Percentiles rank a stretch among this genome's conserved stretches.
These are phyloP conservation scores for Porites lobata DNA, from an alignment of 92 coral and sea anemone genomes.

Conservation along the genomic window DNA sequence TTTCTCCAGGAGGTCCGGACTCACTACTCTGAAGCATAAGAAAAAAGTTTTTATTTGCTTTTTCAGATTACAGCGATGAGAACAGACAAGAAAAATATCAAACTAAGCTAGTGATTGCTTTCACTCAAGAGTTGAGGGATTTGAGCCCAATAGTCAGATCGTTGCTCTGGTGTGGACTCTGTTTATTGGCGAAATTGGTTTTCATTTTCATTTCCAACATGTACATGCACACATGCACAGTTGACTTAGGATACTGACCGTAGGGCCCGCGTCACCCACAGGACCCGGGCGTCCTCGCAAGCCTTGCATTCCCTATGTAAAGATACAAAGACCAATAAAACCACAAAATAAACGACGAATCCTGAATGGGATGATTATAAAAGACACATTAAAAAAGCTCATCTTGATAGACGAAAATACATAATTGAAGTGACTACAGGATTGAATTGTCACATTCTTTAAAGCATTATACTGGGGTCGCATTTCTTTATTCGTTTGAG, in stretches of 20 bases:
- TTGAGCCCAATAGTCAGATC: background rate
- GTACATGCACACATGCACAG: too few relatives aligned
- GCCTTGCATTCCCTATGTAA: conserved; percentile 82
- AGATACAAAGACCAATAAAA: background rate
- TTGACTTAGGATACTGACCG: conserved; percentile 42
- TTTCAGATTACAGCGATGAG: background rate
- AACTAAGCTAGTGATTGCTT: background rate
- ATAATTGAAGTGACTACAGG: too few relatives aligned
- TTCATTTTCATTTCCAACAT: too few relatives aligned
- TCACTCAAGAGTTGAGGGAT: background rate
- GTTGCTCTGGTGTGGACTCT: too few relatives aligned
- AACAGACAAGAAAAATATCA: background rate
- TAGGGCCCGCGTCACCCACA: conserved; percentile 82
- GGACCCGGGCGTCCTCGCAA: conserved; percentile 88
- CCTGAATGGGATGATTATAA: background rate
- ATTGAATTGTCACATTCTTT: too few relatives aligned
- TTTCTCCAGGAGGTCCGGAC: conserved; percentile 70
- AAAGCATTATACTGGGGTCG: too few relatives aligned
- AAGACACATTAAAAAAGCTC: background rate
- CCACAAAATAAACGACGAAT: background rate
- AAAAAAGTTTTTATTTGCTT: background rate
- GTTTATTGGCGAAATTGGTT: too few relatives aligned
- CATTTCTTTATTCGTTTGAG: too few relatives aligned
- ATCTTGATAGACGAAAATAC: too few relatives aligned
- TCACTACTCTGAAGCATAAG: conserved; percentile 22